These are phyloP conservation scores for Amphiprion percula DNA, from an alignment of 2,113 vertebrate genomes.

Conservation along the genomic window DNA sequence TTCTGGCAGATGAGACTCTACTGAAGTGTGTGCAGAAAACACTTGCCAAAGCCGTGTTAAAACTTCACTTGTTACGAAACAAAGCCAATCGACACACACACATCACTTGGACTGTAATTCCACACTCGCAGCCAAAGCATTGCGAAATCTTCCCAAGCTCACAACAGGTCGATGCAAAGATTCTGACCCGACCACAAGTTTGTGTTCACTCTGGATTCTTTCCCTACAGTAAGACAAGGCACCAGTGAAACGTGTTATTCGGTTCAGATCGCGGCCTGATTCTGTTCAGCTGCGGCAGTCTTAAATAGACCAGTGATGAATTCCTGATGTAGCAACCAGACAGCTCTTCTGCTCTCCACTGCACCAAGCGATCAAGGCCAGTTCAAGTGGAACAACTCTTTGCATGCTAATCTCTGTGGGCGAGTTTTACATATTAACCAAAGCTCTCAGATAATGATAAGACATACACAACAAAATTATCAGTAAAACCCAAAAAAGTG, in stretches of 20 bases:
- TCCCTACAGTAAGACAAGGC: conserved; percentile 57
- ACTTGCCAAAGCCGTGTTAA: conserved; percentile 1
- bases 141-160: conserved; percentile 52
- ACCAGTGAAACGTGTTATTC: conserved; percentile 20
- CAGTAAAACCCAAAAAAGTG: background rate
- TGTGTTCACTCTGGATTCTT: conserved; percentile 32
- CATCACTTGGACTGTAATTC: background rate
- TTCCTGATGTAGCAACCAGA: conserved; percentile 37
- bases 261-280: conserved; percentile 9
- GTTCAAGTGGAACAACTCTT: conserved; percentile 11
- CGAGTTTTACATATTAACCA: conserved; percentile 26
- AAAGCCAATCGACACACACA: background rate
- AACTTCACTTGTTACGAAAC: conserved; percentile 7
- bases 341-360: conserved; percentile 13
- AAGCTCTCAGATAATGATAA: conserved; percentile 6
- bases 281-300: conserved; percentile 9
- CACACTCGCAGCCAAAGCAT: background rate
- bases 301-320: conserved; percentile 26
- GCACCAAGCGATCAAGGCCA: conserved; percentile 24
- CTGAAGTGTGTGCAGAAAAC: background rate
- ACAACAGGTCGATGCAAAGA: conserved; percentile 43
- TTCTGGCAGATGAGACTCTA: background rate
- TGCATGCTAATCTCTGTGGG: conserved; percentile 6
- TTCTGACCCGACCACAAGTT: conserved; percentile 4
- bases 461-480: conserved; percentile 1